These are phyloP conservation scores for Holothuria glaberrima DNA, from an alignment of 35 echinoderm and acorn worm species.

Conservation along the genomic window DNA sequence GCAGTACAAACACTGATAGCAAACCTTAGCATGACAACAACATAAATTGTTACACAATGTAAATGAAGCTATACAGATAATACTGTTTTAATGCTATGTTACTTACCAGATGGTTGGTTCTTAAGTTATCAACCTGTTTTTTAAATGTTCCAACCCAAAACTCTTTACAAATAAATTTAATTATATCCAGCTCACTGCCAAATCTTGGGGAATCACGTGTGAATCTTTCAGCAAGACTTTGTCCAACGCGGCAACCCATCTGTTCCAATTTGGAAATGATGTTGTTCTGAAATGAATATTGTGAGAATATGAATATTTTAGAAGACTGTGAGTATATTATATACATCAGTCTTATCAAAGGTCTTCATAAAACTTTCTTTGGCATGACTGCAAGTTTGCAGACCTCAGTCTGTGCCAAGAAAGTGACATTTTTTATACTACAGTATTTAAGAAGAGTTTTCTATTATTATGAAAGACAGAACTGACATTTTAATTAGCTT, in stretches of 20 bases:
- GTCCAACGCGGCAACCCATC: constrained; percentile 92
- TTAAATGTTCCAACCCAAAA: constrained; percentile 90
- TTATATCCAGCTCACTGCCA: constrained; percentile 92
- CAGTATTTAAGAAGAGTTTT: too few relatives aligned
- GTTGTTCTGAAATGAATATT: constrained; percentile 61
- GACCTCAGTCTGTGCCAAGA: too few relatives aligned
- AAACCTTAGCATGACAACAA: background rate
- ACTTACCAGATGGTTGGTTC: constrained; percentile 96
- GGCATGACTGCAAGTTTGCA: too few relatives aligned
- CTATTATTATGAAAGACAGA: too few relatives aligned
- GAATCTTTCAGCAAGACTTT: constrained; percentile 85
- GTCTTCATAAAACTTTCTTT: too few relatives aligned
- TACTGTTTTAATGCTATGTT: background rate
- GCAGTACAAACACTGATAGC: background rate
- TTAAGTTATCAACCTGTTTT: constrained; percentile 96
- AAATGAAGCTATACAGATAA: too few relatives aligned
- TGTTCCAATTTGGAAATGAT: constrained; percentile 90
- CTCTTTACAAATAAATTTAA: constrained; percentile 99
- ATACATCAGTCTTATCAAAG: too few relatives aligned
- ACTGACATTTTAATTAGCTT: too few relatives aligned
- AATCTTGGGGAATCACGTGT: constrained; percentile 89
- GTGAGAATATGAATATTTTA: too few relatives aligned
- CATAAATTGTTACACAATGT: too few relatives aligned
- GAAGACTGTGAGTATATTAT: too few relatives aligned
- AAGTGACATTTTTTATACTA: too few relatives aligned